Conservation (phyloP, 1,140 invertebrate species). For the Ceratoteleas bidentatus region DNA sequence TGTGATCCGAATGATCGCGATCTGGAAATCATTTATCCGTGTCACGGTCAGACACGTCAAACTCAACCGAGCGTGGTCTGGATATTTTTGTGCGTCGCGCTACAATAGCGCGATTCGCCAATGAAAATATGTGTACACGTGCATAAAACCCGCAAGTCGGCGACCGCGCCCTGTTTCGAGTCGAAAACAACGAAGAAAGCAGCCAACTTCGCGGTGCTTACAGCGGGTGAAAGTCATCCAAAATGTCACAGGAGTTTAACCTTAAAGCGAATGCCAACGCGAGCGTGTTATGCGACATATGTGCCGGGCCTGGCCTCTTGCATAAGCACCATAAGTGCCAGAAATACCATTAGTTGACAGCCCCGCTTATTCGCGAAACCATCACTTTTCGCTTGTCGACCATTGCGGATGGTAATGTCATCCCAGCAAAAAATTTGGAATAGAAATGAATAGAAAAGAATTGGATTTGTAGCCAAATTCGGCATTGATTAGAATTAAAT, state of each 20-base stretch:
- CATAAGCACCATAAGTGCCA: slow-evolving; percentile 67
- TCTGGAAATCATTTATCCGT: slow-evolving; percentile 60
- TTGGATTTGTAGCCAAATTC: too few species aligned
- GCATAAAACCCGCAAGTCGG: slow-evolving; percentile 39
- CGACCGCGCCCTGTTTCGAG: slow-evolving; percentile 64
- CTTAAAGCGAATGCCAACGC: slow-evolving; percentile 68
- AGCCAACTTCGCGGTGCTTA: slow-evolving; percentile 62
- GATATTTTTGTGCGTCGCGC: slow-evolving; percentile 26
- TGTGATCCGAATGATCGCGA: slow-evolving; percentile 44
- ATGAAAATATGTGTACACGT: slow-evolving; percentile 40
- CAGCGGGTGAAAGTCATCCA: slow-evolving; percentile 68
- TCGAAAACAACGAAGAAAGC: slow-evolving; percentile 69
- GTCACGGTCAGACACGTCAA: slow-evolving; percentile 61
- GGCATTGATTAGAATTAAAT: too few species aligned
- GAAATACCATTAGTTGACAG: slow-evolving; percentile 67
- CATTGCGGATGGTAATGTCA: slow-evolving; percentile 6
- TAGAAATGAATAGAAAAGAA: too few species aligned
- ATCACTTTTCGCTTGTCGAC: slow-evolving; percentile 37
- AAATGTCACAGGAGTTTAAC: slow-evolving; percentile 71
- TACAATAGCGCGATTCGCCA: slow-evolving; percentile 35
- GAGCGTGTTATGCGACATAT: slow-evolving; percentile 68
- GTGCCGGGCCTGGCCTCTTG: slow-evolving; percentile 64
- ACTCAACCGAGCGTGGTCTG: slow-evolving; percentile 43
- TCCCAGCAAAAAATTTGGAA: too few species aligned
- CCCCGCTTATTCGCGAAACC: slow-evolving; percentile 41